Percentiles rank a stretch among this genome's conserved stretches.
These are phyloP conservation scores for Australoheros facetus DNA, from an alignment of 2,797 vertebrate genomes.

Conservation along the genomic window DNA sequence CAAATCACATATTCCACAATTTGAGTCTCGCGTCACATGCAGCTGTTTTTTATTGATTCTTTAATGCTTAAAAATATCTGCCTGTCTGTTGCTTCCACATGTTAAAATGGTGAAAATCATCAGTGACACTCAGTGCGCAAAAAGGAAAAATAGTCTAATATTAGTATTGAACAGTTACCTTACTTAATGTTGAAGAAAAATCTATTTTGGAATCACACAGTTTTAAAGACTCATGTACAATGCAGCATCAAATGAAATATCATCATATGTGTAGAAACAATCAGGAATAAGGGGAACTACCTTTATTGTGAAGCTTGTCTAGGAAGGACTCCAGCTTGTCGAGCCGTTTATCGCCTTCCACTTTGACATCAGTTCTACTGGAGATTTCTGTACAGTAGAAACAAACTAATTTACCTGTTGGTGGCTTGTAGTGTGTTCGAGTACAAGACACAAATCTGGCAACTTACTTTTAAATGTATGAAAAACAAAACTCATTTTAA, in stretches of 20 bases:
- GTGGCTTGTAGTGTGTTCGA: no score
- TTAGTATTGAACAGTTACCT: no score
- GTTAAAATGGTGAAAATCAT: not conserved
- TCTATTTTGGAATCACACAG: not conserved
- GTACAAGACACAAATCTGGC: no score
- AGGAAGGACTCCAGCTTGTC: constrained; percentile 88
- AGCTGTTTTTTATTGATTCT: not conserved
- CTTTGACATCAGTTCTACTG: constrained; percentile 72
- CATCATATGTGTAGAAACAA: not conserved
- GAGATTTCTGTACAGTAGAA: constrained; percentile 78
- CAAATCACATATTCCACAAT: not conserved
- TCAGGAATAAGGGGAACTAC: constrained; percentile 40
- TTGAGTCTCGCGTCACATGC: not conserved
- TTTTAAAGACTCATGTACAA: not conserved
- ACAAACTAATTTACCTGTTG: not conserved
- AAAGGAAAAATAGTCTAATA: no score
- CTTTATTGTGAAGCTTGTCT: constrained; percentile 84
- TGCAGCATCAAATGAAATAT: not conserved
- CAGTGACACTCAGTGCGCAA: not conserved
- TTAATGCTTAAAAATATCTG: not conserved
- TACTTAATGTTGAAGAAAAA: no score
- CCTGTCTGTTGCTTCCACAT: not conserved
- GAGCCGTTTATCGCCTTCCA: constrained; percentile 84
- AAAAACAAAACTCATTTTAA: not conserved
- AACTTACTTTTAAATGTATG: not conserved